Evolutionary conservation across 2,113 vertebrate genomes (phyloP).

Genomic region (Turdus rufiventris): DNA sequence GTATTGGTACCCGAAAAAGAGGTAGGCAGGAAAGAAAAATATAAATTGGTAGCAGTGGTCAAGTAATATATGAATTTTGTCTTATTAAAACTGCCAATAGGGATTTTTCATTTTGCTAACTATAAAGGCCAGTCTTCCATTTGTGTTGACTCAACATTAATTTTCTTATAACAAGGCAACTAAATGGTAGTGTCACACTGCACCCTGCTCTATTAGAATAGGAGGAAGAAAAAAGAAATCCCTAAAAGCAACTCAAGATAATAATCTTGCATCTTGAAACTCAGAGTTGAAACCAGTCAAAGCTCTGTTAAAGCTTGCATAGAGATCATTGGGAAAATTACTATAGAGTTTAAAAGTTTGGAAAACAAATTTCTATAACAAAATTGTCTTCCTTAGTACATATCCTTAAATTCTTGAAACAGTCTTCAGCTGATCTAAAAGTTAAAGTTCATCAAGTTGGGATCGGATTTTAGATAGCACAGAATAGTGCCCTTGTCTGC

Average conservation of each 20-base stretch:
- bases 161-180: neutral
- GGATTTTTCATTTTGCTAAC: neutral
- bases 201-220: neutral
- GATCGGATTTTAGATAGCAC: neutral
- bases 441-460: neutral
- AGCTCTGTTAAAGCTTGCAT: neutral
- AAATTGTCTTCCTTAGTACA: neutral
- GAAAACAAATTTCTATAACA: neutral
- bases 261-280: neutral
- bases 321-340: neutral
- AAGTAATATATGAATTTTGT: neutral
- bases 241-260: neutral
- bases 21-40: neutral
- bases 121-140: neutral
- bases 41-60: neutral
- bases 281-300: neutral
- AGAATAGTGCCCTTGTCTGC: neutral
- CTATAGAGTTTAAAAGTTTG: neutral
- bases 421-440: neutral
- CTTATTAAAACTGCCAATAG: neutral
- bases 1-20: neutral
- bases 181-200: neutral
- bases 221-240: neutral
- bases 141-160: neutral
- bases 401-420: neutral